Evolutionary conservation across 1,140 invertebrate species (phyloP), one percentile per base, ranked within the genome.

Genomic region (Calliopsis andreniformis): DNA sequence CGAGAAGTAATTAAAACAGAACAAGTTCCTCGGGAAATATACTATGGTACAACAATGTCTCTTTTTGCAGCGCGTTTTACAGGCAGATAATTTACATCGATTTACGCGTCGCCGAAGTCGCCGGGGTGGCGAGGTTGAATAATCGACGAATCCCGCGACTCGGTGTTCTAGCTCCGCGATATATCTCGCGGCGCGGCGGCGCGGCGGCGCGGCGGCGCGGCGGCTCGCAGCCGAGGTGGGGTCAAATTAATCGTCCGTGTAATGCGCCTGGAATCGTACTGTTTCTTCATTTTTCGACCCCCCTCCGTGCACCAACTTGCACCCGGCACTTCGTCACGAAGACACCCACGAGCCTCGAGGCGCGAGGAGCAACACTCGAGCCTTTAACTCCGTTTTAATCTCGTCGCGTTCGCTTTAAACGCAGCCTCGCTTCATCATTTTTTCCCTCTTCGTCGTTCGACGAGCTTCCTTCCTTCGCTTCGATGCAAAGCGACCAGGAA

Each of bases 211-310:
- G n/a, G n/a, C n/a, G n/a, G n/a, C n/a, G n/a, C n/a, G n/a, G n/a
- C n/a, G n/a, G n/a, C n/a, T n/a, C n/a, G n/a, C 20, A 12, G n/a
- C 39, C 56, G 30, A n/a, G 30, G 18, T 49, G 45, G 18, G 18
- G 10, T 39, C 18, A 42, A 53, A 70, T 61, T 76, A 68, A 76
- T 76, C 73, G 73, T 70, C 73, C 64, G 64, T 76, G 25, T 68
- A 76, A 76, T 76, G 53, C 23, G 55, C 64, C 20, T 23, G 47
- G n/a, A 39, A 76, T 76, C 18, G 28, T 53, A 18, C 23, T 59
- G n/a, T 59, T 76, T 69, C 23, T 35, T 70, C 45, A 49, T 59
- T 70, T 70, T 53, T 51, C 64, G n/a, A n/a, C 25, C 39, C 23
- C 25, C 20, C 55, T 25, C 10, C n/a, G 23, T 7, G 25, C 23